Evolutionary conservation across 2,113 vertebrate genomes (phyloP).

Genomic region (Turdus rufiventris): DNA sequence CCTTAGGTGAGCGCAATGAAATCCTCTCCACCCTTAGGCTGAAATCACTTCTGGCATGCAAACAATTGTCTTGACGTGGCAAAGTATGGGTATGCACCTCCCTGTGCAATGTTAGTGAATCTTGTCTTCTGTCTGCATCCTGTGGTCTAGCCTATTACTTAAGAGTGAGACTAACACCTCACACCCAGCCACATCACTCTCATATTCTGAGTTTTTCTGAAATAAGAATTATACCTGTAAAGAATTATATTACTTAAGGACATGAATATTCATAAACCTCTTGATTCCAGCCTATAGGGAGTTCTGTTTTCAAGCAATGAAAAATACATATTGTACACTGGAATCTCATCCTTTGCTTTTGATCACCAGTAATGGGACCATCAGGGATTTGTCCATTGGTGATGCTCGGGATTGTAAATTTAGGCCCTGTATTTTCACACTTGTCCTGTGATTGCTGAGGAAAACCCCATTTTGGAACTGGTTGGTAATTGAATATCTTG

Average conservation of each 20-base stretch:
- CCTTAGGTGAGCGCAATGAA: background rate
- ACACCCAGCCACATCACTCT: background rate
- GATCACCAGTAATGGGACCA: background rate
- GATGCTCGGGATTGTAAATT: background rate
- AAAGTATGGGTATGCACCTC: background rate
- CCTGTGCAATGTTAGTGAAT: background rate
- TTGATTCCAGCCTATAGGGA: background rate
- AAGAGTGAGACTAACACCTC: background rate
- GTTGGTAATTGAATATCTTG: background rate
- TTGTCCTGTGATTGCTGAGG: background rate
- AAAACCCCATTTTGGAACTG: background rate
- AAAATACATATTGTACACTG: background rate
- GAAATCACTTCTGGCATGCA: constrained; percentile 4
- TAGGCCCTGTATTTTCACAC: background rate
- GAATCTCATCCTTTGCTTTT: background rate
- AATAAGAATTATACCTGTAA: background rate
- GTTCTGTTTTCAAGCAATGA: background rate
- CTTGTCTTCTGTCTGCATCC: background rate
- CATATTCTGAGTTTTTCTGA: background rate
- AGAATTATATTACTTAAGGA: background rate
- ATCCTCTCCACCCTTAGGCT: background rate
- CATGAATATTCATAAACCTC: background rate
- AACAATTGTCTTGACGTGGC: background rate
- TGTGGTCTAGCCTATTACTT: background rate
- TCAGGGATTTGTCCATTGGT: background rate